Evolutionary conservation across 2,888 invertebrate species (phyloP).

Genomic region (Zhuqinia jingwanae): DNA sequence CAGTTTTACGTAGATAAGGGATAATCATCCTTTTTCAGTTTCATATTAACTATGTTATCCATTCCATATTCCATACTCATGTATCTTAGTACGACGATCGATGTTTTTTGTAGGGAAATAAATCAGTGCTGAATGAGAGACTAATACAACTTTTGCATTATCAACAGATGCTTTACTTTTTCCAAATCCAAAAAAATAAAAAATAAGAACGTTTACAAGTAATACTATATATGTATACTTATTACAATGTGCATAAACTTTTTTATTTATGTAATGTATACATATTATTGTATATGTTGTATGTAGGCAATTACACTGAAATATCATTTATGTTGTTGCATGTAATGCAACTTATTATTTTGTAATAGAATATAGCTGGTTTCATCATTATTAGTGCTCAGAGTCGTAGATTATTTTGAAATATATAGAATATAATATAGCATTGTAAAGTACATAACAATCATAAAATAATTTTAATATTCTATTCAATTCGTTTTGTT

Average conservation of each 20-base stretch:
- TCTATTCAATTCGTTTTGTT: neutral
- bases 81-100: too few relatives aligned
- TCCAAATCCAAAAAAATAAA: too few relatives aligned
- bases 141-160: too few relatives aligned
- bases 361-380: too few relatives aligned
- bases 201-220: neutral
- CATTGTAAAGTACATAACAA: neutral
- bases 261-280: neutral
- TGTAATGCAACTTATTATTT: too few relatives aligned
- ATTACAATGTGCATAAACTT: neutral
- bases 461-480: conserved; percentile 18
- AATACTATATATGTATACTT: neutral
- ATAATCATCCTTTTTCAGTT: neutral
- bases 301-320: too few relatives aligned
- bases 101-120: conserved; percentile 8
- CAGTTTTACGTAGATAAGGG: too few relatives aligned
- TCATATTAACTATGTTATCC: neutral
- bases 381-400: too few relatives aligned
- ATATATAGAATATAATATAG: too few relatives aligned
- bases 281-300: too few relatives aligned
- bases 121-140: conserved; percentile 23
- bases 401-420: neutral
- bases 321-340: too few relatives aligned
- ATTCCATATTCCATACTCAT: neutral
- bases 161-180: too few relatives aligned